These are phyloP conservation scores for Tragelaphus buxtoni DNA, from an alignment of 2,113 vertebrate genomes.

Conservation along the genomic window DNA sequence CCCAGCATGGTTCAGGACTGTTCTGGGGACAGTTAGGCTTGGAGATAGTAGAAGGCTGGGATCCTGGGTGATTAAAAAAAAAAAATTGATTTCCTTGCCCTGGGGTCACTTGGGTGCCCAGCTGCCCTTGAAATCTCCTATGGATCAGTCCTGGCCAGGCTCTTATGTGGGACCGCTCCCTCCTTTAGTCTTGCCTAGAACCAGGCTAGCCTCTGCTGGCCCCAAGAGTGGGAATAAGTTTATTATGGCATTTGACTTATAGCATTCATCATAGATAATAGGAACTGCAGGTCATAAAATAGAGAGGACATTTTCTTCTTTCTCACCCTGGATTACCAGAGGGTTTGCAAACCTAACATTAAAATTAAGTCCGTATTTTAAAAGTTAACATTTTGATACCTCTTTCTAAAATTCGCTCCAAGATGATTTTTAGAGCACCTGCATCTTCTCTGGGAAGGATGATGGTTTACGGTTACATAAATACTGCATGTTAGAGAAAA, in stretches of 20 bases:
- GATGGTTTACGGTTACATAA: not conserved
- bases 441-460: conserved; percentile 13
- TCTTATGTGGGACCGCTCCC: not conserved
- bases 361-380: conserved; percentile 22
- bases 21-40: not conserved
- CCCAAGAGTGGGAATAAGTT: not conserved
- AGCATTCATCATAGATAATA: not conserved
- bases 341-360: conserved; percentile 36
- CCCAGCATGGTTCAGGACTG: not conserved
- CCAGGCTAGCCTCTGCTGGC: not conserved
- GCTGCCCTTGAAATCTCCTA: not conserved
- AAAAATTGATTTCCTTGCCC: not conserved
- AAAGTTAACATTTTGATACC: not conserved
- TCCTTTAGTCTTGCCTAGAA: conserved; percentile 15
- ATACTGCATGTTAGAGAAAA: conserved; percentile 46
- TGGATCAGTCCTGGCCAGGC: not conserved
- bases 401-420: conserved; percentile 30
- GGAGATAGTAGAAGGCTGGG: not conserved
- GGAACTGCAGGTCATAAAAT: not conserved
- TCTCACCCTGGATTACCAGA: not conserved
- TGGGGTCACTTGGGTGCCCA: not conserved
- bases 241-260: not conserved
- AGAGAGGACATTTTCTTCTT: not conserved
- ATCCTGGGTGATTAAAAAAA: not conserved
- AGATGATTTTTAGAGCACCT: conserved; percentile 22